Evolutionary conservation across 2,113 vertebrate species (phyloP).

Genomic region (Rhinogobius similis): DNA sequence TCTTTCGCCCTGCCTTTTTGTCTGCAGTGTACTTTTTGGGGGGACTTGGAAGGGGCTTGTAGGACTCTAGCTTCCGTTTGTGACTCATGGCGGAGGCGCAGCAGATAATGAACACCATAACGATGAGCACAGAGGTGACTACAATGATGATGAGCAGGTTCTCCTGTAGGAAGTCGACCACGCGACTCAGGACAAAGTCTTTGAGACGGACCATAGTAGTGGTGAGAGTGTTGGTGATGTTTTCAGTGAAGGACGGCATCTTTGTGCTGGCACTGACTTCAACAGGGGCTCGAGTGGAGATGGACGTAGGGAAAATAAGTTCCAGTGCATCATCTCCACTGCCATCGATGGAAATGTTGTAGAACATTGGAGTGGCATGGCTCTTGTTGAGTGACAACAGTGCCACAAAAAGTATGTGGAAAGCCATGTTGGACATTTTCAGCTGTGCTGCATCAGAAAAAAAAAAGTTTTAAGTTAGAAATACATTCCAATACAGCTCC

Average conservation of each 20-base stretch:
- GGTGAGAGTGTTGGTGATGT: slow-evolving; percentile 76
- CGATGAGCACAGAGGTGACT: slow-evolving; percentile 86
- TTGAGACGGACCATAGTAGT: slow-evolving; percentile 82
- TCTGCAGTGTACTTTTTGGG: slow-evolving; percentile 81
- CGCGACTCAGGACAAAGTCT: slow-evolving; percentile 79
- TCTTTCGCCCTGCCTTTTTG: slow-evolving; percentile 69
- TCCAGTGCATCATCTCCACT: slow-evolving; percentile 79
- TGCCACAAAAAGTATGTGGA: slow-evolving; percentile 54
- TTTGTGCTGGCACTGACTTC: slow-evolving; percentile 45
- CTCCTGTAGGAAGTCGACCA: slow-evolving; percentile 89
- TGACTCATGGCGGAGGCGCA: slow-evolving; percentile 88
- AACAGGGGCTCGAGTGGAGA: slow-evolving; percentile 44
- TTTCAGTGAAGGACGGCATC: slow-evolving; percentile 66
- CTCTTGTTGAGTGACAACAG: slow-evolving; percentile 57
- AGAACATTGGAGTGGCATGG: slow-evolving; percentile 55
- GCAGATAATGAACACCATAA: slow-evolving; percentile 91
- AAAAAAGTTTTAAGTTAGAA: neutral
- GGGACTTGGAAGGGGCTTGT: slow-evolving; percentile 84
- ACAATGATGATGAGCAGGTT: slow-evolving; percentile 89
- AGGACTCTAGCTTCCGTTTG: slow-evolving; percentile 90
- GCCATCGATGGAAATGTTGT: slow-evolving; percentile 72
- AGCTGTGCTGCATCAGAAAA: slow-evolving; percentile 50
- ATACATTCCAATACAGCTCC: neutral
- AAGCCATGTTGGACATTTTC: slow-evolving; percentile 61
- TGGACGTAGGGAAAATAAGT: slow-evolving; percentile 73